Conservation (phyloP, 2,113 vertebrate genomes). For the Anoura caudifer region DNA sequence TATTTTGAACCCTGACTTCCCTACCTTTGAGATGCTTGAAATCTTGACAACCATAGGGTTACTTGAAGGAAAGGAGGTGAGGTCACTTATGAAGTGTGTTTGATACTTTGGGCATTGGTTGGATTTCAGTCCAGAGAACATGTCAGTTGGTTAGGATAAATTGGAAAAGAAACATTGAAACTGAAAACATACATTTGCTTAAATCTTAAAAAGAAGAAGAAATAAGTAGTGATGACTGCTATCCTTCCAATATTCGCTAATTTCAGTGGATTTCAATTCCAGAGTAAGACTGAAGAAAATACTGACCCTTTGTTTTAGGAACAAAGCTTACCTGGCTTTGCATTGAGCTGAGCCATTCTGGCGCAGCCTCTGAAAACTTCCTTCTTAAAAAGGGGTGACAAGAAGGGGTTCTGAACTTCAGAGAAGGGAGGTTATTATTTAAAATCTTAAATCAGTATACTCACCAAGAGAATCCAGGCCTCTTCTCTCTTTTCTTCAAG, state of each 20-base stretch:
- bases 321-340: background rate
- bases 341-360: background rate
- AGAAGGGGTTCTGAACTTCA: background rate
- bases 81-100: background rate
- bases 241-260: background rate
- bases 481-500: background rate
- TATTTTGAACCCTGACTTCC: background rate
- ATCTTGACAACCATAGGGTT: background rate
- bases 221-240: background rate
- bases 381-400: background rate
- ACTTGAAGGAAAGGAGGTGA: background rate
- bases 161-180: background rate
- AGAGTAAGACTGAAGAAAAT: background rate
- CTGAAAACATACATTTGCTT: background rate
- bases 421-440: background rate
- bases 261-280: background rate
- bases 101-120: background rate
- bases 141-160: slow-evolving; percentile 3
- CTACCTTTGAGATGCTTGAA: background rate
- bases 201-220: slow-evolving; percentile 1
- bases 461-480: rapidly evolving
- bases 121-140: background rate
- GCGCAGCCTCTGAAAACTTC: background rate
- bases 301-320: background rate
- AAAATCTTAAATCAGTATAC: background rate